Evolutionary conservation across 2,888 invertebrate species (phyloP), one percentile per base, ranked within the genome.

Genomic region (Troides aeacus): DNA sequence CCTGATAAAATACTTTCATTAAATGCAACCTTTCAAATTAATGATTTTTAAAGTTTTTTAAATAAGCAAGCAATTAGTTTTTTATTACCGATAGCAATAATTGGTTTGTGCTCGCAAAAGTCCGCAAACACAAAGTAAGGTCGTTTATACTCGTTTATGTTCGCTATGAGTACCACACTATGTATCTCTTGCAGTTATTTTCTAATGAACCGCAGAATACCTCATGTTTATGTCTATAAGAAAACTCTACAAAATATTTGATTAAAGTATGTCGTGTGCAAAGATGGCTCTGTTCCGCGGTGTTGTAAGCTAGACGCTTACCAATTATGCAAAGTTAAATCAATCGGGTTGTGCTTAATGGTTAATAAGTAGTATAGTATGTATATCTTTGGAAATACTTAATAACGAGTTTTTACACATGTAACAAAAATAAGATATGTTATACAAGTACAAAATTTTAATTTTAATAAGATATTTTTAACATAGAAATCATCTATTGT

Each of bases 361-460:
- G 5, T n/a, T 53, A 53, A 79, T 77, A 77, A 58, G n/a, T 58
- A 58, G 24, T 24, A 58, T 53, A 53, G 30, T 30, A 30, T 30
- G 30, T 56, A 7, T 56, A 10, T 53, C n/a, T 53, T 53, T 7
- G 53, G 53, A 53, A 18, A 53, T n/a, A 53, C n/a, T 53, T 18
- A 53, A 53, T 53, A 46, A 53, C 53, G 50, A 53, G n/a, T 53
- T 53, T 53, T 18, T n/a, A n/a, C 18, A n/a, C 53, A 53, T n/a
- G 5, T n/a, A 46, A 78, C 74, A 82, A 80, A 79, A 77, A 2
- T 15, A 10, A 46, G 8, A 7, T n/a, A 53, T 7, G 15, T 46
- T 12, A 46, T 12, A 46, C 4, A 46, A 46, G 15, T 4, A 46
- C 12, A 46, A 12, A 46, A 46, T 12, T 1, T 46, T 15, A 53